phyloP scores from a whole-genome alignment of 1,140 invertebrate genomes.

The Drosophila biarmipes region DNA sequence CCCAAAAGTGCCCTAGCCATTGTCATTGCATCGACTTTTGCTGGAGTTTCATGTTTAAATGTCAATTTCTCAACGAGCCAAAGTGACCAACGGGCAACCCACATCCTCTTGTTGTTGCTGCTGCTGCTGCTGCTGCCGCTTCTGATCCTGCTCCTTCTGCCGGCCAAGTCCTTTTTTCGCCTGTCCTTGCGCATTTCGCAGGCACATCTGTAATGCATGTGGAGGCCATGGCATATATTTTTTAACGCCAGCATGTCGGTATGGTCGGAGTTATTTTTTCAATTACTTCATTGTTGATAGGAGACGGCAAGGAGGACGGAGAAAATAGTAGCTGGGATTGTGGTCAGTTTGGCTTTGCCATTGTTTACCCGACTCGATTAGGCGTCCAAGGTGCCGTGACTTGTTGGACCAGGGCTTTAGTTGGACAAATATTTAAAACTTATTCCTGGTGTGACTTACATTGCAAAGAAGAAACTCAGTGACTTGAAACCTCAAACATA shows the following conservation, averaged over 20 bases:
- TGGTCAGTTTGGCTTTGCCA: constrained; percentile 21
- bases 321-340: constrained; percentile 13
- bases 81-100: constrained; percentile 64
- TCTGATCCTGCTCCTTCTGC: not conserved
- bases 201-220: constrained; percentile 52
- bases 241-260: constrained; percentile 36
- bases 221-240: constrained; percentile 48
- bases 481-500: too few species aligned
- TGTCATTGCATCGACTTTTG: constrained; percentile 70
- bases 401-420: constrained; percentile 45
- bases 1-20: constrained; percentile 69
- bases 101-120: constrained; percentile 13
- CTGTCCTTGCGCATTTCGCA: constrained; percentile 56
- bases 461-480: not conserved
- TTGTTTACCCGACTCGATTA: constrained; percentile 61
- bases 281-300: constrained; percentile 70
- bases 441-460: not conserved
- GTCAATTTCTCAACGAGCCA: constrained; percentile 79
- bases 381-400: constrained; percentile 57
- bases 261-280: constrained; percentile 67
- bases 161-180: constrained; percentile 21
- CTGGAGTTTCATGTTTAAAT: constrained; percentile 81
- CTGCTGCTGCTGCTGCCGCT: not conserved
- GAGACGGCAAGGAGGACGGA: constrained; percentile 2
- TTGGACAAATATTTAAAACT: constrained; percentile 28